These are phyloP conservation scores for Salvator merianae DNA, from an alignment of 2,113 vertebrate genomes.

Conservation along the genomic window DNA sequence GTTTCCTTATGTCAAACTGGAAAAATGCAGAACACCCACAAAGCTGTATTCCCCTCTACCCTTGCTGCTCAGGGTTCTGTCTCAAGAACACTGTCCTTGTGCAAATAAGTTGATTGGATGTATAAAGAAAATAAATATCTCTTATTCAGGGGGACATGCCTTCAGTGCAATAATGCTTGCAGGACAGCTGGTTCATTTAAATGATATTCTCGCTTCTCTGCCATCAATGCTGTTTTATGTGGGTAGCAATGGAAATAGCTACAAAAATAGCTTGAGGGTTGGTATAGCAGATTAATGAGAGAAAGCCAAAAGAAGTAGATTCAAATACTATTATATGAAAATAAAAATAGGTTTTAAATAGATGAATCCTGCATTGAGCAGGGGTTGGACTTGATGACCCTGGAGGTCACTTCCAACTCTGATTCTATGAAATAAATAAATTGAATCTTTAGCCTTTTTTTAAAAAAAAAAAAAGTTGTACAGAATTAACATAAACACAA, in stretches of 20 bases:
- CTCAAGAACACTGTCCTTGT: neutral
- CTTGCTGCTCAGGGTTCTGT: neutral
- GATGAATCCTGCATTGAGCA: too few species aligned
- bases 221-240: conserved; percentile 27
- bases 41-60: neutral
- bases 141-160: conserved; percentile 28
- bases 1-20: neutral
- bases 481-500: too few species aligned
- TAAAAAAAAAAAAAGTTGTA: too few species aligned
- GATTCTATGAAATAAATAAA: too few species aligned
- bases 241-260: conserved; percentile 20
- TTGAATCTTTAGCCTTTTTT: too few species aligned
- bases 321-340: neutral
- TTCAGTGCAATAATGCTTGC: conserved; percentile 1
- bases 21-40: conserved; percentile 26
- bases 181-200: conserved; percentile 11
- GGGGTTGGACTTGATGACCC: too few species aligned
- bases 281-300: neutral
- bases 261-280: neutral
- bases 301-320: neutral
- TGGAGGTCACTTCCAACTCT: too few species aligned
- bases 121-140: conserved; percentile 43
- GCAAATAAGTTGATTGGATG: neutral
- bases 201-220: neutral
- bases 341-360: too few species aligned